A percentile compares a stretch with the other conserved stretches of the same genome.
Conservation (phyloP, 2,113 vertebrate genomes). For the Rana temporaria region DNA sequence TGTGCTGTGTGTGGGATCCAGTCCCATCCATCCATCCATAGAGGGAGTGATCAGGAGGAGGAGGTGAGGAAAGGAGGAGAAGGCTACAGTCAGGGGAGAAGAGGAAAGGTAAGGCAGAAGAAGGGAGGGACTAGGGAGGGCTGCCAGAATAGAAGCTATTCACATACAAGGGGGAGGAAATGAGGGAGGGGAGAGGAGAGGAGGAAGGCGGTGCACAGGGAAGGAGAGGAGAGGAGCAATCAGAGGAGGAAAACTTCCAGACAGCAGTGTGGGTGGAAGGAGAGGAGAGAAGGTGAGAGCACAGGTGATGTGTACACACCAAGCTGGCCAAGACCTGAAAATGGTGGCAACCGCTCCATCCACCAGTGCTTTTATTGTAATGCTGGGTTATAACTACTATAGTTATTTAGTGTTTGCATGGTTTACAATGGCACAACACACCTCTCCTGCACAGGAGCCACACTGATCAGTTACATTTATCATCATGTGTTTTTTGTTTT, state of each 20-base stretch:
- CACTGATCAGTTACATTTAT: too few relatives aligned
- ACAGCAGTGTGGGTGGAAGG: background rate
- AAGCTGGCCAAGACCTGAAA: too few relatives aligned
- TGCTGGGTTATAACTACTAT: too few relatives aligned
- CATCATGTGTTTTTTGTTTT: too few relatives aligned
- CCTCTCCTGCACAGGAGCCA: too few relatives aligned
- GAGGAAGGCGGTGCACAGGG: background rate
- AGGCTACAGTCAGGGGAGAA: background rate
- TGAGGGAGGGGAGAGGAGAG: background rate
- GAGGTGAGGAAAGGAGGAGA: background rate
- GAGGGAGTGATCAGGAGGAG: slow-evolving; percentile 43
- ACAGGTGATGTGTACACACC: too few relatives aligned
- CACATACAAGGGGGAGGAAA: background rate
- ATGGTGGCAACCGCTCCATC: too few relatives aligned
- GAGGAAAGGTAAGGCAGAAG: slow-evolving; percentile 6
- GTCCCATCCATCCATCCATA: slow-evolving; percentile 23
- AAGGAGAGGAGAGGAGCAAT: background rate
- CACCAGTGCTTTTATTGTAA: too few relatives aligned
- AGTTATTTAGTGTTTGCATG: too few relatives aligned
- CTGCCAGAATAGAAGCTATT: background rate
- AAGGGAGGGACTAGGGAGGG: too few relatives aligned
- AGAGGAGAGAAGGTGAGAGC: background rate
- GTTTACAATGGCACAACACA: too few relatives aligned
- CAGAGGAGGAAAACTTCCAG: background rate
- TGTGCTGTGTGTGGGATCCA: background rate